Base-by-base conservation (phyloP, 1,140 invertebrate species). In the Conus betulinus region DNA sequence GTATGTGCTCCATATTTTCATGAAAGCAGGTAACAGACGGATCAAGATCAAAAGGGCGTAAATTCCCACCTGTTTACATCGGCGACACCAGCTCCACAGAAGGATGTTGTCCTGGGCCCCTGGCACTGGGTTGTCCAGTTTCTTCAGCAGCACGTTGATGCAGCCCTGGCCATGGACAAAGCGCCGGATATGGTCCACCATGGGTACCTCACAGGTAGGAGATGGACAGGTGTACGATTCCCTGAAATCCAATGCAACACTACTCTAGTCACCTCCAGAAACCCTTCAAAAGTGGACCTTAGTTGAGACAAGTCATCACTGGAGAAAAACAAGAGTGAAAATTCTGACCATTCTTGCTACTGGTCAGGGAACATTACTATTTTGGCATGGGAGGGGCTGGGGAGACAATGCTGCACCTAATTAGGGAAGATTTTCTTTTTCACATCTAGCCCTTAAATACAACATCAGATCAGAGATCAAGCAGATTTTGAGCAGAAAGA, bases 81-180 rank as follows among this genome's bases (percentile, higher is more conserved):
- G 96, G 5, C 96, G 95, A 92, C 98, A 98, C 96, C 97, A 98
- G 93, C 97, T 98, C 97, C 98, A 99, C 96, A 98, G 98, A 78
- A 98, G 96, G 57, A 98, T 98, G 55, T 91, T 92, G 25, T 90
- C 93, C 81, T 93, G 90, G 25, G 89, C 92, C n/a, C 92, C 93
- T 23, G 93, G 91, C 3, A 93, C 91, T 7, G 78, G 88, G 39
- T 90, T 94, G 57, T 95, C 96, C 89, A 97, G 93, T 90, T 96
- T 95, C 52, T 96, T 95, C 5, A 97, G 94, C 74, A 96, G 95
- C 13, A 98, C 96, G 90, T 97, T 96, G 74, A 98, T 96, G 91
- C 97, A 97, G 27, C 95, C 97, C 88, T 97, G 96, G 5, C 97
- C 97, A 93, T 98, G 97, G 0, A 97, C 97, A 94, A 98, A 98